A percentile compares a stretch with the other conserved stretches of the same genome.
These are phyloP conservation scores for Xenentodon cancila DNA, from an alignment of 2,797 vertebrate species.

Conservation along the genomic window DNA sequence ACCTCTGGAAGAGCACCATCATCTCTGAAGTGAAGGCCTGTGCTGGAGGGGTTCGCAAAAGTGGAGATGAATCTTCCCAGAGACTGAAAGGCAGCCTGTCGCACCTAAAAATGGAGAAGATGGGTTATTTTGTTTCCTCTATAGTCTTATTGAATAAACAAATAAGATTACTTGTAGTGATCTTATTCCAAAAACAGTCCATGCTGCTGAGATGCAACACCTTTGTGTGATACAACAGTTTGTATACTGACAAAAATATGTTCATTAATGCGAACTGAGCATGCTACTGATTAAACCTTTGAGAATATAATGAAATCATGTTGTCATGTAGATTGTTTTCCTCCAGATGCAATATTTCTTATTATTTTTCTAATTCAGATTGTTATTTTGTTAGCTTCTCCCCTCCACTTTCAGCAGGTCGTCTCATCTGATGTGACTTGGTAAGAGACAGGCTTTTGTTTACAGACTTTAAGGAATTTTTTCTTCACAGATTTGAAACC, in stretches of 20 bases:
- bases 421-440: too few relatives aligned
- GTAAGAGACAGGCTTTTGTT: too few relatives aligned
- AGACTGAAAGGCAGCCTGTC: conserved; percentile 92
- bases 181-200: background rate
- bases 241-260: conserved; percentile 7
- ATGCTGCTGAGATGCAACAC: background rate
- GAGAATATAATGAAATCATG: too few relatives aligned
- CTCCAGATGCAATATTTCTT: too few relatives aligned
- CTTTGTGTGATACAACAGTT: too few relatives aligned
- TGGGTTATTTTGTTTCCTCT: background rate
- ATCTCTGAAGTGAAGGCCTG: conserved; percentile 86
- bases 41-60: conserved; percentile 89
- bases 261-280: background rate
- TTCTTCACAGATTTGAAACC: too few relatives aligned
- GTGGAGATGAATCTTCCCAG: conserved; percentile 93
- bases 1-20: conserved; percentile 83
- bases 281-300: too few relatives aligned
- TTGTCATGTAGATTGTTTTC: too few relatives aligned
- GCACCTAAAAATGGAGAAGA: conserved; percentile 79
- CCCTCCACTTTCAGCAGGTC: too few relatives aligned
- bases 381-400: too few relatives aligned
- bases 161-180: background rate
- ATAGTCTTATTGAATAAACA: background rate
- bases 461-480: too few relatives aligned
- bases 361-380: too few relatives aligned